A percentile compares a stretch with the other conserved stretches of the same genome.
Evolutionary conservation across 1,140 invertebrate species (phyloP).

Genomic region (Camponotus vicinus): DNA sequence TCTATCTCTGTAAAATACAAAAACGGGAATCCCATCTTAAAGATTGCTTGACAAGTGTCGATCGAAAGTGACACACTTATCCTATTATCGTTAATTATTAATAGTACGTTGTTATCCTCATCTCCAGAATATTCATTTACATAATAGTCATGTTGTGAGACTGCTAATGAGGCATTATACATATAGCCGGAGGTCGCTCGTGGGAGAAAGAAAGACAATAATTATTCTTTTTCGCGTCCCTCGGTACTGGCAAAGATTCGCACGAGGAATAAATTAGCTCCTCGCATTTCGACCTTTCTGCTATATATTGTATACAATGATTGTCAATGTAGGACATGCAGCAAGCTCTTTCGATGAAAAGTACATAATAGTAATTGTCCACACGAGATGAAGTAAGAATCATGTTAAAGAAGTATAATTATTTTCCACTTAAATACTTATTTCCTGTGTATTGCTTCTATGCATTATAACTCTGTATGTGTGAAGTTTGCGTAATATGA

Average conservation of each 20-base stretch:
- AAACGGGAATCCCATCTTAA: conserved; percentile 1
- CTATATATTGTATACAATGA: not conserved
- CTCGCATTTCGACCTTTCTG: not conserved
- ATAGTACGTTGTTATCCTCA: conserved; percentile 42
- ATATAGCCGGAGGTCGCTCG: conserved; percentile 18
- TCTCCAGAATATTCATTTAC: conserved; percentile 46
- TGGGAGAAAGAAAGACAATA: conserved; percentile 25
- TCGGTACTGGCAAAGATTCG: not conserved
- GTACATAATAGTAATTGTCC: not conserved
- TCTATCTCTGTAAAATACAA: not conserved
- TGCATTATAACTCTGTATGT: not conserved
- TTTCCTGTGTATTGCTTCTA: not conserved
- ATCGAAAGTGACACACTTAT: conserved; percentile 59
- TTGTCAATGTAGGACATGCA: not conserved
- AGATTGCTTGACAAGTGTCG: not conserved
- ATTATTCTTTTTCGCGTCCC: conserved; percentile 30
- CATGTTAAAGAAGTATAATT: conserved; percentile 6
- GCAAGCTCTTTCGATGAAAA: not conserved
- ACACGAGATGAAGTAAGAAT: conserved; percentile 7
- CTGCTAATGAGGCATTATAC: conserved; percentile 25
- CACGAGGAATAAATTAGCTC: conserved; percentile 43
- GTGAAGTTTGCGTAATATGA: not conserved
- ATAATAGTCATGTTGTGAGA: conserved; percentile 32
- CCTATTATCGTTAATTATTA: conserved; percentile 54
- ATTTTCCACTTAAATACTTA: not conserved